These are phyloP conservation scores for Meriones unguiculatus DNA, from an alignment of 2,113 vertebrate genomes.

Conservation along the genomic window DNA sequence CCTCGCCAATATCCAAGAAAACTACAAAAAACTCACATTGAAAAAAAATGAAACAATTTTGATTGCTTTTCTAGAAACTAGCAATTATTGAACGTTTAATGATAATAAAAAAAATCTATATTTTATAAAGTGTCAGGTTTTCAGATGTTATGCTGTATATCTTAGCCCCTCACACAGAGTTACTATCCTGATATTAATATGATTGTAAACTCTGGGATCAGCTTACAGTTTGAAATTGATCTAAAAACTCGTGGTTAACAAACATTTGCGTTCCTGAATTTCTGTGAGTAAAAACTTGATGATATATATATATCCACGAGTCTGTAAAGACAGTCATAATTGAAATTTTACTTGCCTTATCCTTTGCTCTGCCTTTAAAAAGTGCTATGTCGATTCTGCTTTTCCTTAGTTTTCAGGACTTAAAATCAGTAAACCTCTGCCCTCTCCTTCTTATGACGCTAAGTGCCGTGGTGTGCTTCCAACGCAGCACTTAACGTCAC, in stretches of 20 bases:
- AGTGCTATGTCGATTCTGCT: neutral
- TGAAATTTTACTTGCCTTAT: neutral
- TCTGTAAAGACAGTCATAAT: neutral
- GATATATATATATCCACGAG: neutral
- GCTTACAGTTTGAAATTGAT: conserved; percentile 24
- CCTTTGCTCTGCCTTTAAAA: neutral
- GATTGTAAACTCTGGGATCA: neutral
- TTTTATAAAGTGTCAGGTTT: neutral
- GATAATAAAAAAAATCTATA: conserved; percentile 21
- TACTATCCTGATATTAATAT: neutral
- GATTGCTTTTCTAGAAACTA: conserved; percentile 1
- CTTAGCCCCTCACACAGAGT: neutral
- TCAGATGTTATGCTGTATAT: neutral
- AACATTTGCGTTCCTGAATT: neutral
- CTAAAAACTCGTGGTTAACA: neutral
- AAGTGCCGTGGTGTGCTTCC: neutral
- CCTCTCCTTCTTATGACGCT: neutral
- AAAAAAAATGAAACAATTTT: conserved; percentile 47
- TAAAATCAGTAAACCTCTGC: neutral
- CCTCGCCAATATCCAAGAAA: conserved; percentile 25
- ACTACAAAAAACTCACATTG: neutral
- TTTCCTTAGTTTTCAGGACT: neutral
- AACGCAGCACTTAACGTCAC: neutral
- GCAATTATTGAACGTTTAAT: conserved; percentile 41
- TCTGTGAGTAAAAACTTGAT: neutral